Percentiles rank a stretch among this genome's conserved stretches.
Evolutionary conservation across 2,113 vertebrate species (phyloP).

Genomic region (Ceyx melanurus): DNA sequence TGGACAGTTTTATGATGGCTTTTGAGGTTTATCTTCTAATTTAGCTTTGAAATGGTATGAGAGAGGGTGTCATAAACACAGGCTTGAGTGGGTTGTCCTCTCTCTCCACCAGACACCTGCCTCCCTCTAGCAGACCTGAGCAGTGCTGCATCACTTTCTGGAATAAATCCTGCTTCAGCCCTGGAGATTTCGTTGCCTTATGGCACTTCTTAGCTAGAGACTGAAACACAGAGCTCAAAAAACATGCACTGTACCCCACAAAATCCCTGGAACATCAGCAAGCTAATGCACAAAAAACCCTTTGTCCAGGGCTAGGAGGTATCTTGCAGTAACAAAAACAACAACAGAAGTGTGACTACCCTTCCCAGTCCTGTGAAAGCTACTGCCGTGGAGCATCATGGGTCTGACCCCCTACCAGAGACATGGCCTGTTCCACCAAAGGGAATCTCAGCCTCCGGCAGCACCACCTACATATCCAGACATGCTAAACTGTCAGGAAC

Average conservation of each 20-base stretch:
- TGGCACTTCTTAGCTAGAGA: neutral
- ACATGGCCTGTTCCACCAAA: neutral
- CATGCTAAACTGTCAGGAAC: slow-evolving; percentile 53
- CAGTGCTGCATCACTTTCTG: neutral
- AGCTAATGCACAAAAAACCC: accelerated
- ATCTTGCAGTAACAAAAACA: neutral
- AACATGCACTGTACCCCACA: neutral
- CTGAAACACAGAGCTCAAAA: neutral
- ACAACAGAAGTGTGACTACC: neutral
- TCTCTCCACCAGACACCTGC: neutral
- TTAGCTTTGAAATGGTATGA: neutral
- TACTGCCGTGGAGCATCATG: neutral
- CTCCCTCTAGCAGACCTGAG: neutral
- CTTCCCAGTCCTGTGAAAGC: neutral
- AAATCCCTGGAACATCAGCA: neutral
- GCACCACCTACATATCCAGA: slow-evolving; percentile 8
- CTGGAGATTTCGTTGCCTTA: neutral
- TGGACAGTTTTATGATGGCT: neutral
- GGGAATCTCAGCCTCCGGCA: slow-evolving; percentile 14
- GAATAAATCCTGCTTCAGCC: neutral
- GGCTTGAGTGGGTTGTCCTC: neutral
- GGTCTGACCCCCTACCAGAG: neutral
- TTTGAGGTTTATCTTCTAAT: neutral
- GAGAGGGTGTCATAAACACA: neutral
- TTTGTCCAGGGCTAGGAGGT: neutral